Conservation (phyloP, 2,888 invertebrate genomes). For the Pantelozetes paolii region DNA sequence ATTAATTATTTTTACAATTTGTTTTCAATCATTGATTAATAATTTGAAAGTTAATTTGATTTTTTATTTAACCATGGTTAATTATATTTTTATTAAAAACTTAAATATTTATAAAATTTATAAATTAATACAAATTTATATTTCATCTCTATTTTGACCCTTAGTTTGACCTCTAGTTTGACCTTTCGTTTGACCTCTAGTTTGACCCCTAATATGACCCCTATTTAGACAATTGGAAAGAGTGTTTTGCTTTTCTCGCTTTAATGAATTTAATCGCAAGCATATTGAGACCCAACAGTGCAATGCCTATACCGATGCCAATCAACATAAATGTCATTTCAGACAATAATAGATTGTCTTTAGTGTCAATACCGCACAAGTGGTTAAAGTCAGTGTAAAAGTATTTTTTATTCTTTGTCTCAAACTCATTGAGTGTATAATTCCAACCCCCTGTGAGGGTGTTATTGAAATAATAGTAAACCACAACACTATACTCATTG, state of each 20-base stretch:
- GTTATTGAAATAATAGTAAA: slow-evolving; percentile 37
- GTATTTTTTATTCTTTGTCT: not conserved
- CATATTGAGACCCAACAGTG: not conserved
- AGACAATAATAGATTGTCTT: not conserved
- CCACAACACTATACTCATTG: not conserved
- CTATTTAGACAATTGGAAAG: too few relatives aligned
- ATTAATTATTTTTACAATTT: too few relatives aligned
- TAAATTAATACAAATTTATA: too few relatives aligned
- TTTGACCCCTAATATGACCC: too few relatives aligned
- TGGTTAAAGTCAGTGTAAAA: slow-evolving; percentile 31
- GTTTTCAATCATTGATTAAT: too few relatives aligned
- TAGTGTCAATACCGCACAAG: slow-evolving; percentile 22
- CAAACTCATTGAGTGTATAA: not conserved
- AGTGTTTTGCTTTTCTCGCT: not conserved
- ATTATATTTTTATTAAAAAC: too few relatives aligned
- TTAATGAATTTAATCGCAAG: not conserved
- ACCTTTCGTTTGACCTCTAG: too few relatives aligned
- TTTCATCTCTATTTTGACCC: too few relatives aligned
- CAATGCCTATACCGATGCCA: slow-evolving; percentile 11
- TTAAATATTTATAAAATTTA: too few relatives aligned
- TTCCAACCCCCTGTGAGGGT: not conserved
- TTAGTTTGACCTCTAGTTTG: too few relatives aligned
- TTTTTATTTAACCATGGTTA: too few relatives aligned
- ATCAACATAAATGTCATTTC: slow-evolving; percentile 31
- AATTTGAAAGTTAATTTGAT: too few relatives aligned